Conservation (phyloP, 2,888 invertebrate species). For the Brachyopa scutellaris region DNA sequence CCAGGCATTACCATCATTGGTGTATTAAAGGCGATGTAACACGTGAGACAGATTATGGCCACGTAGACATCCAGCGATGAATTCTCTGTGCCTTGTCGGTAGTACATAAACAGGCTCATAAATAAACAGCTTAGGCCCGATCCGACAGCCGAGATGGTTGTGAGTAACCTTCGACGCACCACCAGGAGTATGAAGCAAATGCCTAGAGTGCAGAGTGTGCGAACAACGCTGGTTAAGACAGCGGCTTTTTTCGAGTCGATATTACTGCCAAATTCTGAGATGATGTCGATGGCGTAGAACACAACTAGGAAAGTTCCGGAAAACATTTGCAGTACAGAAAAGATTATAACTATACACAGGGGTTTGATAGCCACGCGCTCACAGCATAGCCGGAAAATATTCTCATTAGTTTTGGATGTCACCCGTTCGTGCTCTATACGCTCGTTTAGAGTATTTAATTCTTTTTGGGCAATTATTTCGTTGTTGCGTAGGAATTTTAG, state of each 20-base stretch:
- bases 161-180: conserved; percentile 86
- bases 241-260: conserved; percentile 84
- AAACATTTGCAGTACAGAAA: conserved; percentile 88
- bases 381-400: conserved; percentile 83
- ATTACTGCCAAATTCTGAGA: conserved; percentile 84
- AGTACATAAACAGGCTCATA: conserved; percentile 83
- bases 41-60: conserved; percentile 82
- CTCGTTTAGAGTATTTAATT: conserved; percentile 85
- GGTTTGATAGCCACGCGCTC: conserved; percentile 87
- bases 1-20: conserved; percentile 89
- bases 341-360: conserved; percentile 87
- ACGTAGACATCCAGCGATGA: conserved; percentile 77
- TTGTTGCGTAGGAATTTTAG: conserved; percentile 85
- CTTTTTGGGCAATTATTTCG: conserved; percentile 84
- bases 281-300: conserved; percentile 90
- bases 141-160: conserved; percentile 86
- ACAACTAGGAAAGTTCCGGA: conserved; percentile 90
- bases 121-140: conserved; percentile 86
- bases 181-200: conserved; percentile 86
- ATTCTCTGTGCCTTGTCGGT: conserved; percentile 77
- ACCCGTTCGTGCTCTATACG: conserved; percentile 84
- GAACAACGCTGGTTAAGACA: conserved; percentile 86
- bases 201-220: conserved; percentile 85
- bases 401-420: conserved; percentile 78
- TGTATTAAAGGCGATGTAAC: conserved; percentile 89